These are phyloP conservation scores for Rissa tridactyla DNA, from an alignment of 2,113 vertebrate genomes.

Conservation along the genomic window DNA sequence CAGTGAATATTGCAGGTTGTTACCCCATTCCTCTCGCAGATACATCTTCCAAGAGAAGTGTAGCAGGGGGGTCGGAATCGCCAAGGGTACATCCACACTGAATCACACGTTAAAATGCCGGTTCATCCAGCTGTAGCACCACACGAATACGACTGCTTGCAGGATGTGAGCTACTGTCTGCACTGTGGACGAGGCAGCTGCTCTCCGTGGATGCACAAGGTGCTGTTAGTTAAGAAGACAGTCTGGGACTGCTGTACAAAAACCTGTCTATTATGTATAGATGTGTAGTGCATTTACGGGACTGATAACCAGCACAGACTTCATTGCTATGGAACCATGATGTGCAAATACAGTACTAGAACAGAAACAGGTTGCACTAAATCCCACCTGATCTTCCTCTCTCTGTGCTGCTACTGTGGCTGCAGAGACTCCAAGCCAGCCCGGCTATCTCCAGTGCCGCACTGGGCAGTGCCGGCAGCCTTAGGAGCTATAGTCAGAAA, in stretches of 20 bases:
- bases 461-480: not conserved
- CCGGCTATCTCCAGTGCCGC: not conserved
- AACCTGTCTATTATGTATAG: not conserved
- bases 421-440: not conserved
- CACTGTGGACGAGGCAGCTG: accelerated
- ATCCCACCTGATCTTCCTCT: not conserved
- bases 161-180: not conserved
- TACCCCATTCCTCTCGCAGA: not conserved
- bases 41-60: not conserved
- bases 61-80: not conserved
- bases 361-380: not conserved
- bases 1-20: not conserved
- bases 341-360: not conserved
- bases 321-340: not conserved
- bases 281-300: not conserved
- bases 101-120: not conserved
- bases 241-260: not conserved
- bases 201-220: not conserved
- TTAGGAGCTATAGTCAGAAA: not conserved
- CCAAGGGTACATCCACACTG: not conserved
- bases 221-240: not conserved
- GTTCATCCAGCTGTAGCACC: not conserved
- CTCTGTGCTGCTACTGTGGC: not conserved
- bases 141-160: not conserved
- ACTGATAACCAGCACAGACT: not conserved